Percentiles rank a stretch among this genome's conserved stretches.
Evolutionary conservation across 2,113 vertebrate species (phyloP).

Genomic region (Syrmaticus mikado): DNA sequence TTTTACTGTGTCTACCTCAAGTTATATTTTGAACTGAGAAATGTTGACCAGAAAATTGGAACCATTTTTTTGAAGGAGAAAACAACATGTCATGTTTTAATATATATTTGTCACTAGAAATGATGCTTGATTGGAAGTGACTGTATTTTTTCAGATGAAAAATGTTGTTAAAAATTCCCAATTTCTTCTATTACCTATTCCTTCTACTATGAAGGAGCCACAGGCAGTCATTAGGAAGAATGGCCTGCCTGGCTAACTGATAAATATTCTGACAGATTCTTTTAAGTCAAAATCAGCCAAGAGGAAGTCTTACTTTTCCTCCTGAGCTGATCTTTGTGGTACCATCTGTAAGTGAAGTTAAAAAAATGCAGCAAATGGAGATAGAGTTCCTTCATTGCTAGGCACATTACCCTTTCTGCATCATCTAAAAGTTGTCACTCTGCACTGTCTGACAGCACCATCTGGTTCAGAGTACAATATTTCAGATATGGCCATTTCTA

Average conservation of each 20-base stretch:
- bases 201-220: neutral
- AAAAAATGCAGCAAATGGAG: constrained; percentile 23
- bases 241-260: neutral
- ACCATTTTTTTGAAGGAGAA: neutral
- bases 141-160: neutral
- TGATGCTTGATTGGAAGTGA: neutral
- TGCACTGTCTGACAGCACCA: constrained; percentile 61
- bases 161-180: neutral
- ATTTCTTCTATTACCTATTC: neutral
- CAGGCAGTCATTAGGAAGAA: neutral
- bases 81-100: neutral
- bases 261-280: neutral
- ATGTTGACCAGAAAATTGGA: neutral
- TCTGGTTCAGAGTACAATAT: constrained; percentile 43
- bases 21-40: neutral
- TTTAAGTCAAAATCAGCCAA: neutral
- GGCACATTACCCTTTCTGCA: constrained; percentile 43
- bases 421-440: constrained; percentile 33
- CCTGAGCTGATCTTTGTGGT: constrained; percentile 15
- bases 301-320: constrained; percentile 20
- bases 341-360: constrained; percentile 52
- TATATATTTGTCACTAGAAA: neutral
- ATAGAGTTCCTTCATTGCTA: constrained; percentile 9
- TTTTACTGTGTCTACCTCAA: neutral
- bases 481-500: constrained; percentile 36